phyloP scores from a whole-genome alignment of 2,797 vertebrate genomes.

The Dryobates pubescens region DNA sequence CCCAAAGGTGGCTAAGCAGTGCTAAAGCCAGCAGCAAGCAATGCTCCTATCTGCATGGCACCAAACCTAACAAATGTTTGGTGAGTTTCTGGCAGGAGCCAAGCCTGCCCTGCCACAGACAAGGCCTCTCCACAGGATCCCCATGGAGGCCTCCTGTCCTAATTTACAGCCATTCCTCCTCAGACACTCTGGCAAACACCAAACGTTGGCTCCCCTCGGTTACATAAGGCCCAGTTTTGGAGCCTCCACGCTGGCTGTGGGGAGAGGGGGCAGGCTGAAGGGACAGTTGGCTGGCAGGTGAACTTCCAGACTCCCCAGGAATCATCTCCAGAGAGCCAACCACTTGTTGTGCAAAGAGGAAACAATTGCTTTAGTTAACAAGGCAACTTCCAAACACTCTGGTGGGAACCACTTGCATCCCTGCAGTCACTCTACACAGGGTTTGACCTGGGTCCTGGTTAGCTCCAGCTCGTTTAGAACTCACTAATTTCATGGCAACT shows the following conservation, averaged over 20 bases:
- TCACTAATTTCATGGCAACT: accelerated
- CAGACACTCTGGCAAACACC: constrained; percentile 55
- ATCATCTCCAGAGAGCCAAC: not conserved
- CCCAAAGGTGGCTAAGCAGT: not conserved
- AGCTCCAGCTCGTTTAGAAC: not conserved
- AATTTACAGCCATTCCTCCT: constrained; percentile 54
- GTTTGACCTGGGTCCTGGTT: not conserved
- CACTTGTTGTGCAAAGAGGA: constrained; percentile 35
- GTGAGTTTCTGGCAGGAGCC: not conserved
- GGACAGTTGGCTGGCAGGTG: not conserved
- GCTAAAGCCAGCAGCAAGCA: not conserved
- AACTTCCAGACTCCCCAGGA: not conserved
- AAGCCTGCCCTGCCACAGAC: not conserved
- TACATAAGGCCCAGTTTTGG: constrained; percentile 51
- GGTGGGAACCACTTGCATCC: not conserved
- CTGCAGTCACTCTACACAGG: not conserved
- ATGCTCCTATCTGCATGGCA: accelerated
- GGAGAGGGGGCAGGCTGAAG: not conserved
- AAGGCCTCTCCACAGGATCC: constrained; percentile 30
- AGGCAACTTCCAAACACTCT: not conserved
- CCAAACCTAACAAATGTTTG: constrained; percentile 39
- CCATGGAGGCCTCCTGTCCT: constrained; percentile 67
- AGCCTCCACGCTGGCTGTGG: not conserved
- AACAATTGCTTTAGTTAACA: not conserved
- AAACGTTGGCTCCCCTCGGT: constrained; percentile 46